Evolutionary conservation across 2,113 vertebrate genomes (phyloP).

Genomic region (Chaetorhynchus papuensis): DNA sequence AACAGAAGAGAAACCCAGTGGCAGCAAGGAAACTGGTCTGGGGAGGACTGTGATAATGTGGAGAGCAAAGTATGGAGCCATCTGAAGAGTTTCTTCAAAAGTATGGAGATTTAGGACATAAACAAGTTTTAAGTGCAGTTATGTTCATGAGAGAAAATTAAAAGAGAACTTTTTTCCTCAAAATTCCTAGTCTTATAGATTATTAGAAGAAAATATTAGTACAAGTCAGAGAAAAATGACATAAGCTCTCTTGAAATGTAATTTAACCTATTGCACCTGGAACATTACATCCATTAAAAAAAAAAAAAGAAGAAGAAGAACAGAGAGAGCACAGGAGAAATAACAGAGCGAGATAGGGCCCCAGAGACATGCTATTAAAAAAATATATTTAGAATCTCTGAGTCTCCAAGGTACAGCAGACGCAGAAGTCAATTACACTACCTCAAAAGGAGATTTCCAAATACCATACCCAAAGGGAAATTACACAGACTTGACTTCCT

Average conservation of each 20-base stretch:
- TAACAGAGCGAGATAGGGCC: background rate
- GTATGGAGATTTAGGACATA: background rate
- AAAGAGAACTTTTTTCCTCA: conserved; percentile 1
- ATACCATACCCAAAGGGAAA: background rate
- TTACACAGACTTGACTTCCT: background rate
- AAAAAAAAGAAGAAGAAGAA: background rate
- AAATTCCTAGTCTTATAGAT: background rate
- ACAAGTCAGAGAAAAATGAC: background rate
- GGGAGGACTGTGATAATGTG: background rate
- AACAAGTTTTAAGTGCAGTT: conserved; percentile 20
- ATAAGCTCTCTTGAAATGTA: background rate
- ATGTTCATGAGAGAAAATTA: conserved; percentile 43
- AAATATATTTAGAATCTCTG: conserved; percentile 19
- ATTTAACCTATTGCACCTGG: background rate
- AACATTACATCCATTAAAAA: background rate
- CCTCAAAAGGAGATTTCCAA: conserved; percentile 8
- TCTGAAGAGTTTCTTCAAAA: conserved; percentile 7
- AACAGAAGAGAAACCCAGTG: background rate
- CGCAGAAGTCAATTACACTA: background rate
- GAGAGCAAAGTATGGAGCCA: background rate
- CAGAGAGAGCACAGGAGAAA: background rate
- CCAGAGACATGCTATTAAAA: background rate
- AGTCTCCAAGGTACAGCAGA: conserved; percentile 7
- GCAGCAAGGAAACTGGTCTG: background rate
- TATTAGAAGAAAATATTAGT: conserved; percentile 43